These are phyloP conservation scores for Umimayanthus kanabou DNA, from an alignment of 92 coral and sea anemone genomes.

Conservation along the genomic window DNA sequence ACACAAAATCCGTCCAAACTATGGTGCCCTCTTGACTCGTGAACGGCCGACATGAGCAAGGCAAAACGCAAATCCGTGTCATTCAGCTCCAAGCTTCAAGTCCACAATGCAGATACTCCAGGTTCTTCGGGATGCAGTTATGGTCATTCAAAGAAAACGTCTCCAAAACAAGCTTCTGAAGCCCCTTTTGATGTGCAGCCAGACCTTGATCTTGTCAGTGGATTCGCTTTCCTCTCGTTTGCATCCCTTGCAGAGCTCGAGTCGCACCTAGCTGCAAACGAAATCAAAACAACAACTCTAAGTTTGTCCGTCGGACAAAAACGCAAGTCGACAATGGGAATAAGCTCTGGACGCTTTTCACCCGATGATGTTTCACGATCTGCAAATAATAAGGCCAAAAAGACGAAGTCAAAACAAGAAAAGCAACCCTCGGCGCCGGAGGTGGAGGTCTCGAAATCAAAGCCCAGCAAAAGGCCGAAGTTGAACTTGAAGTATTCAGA, in stretches of 20 bases:
- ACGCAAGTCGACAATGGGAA: slow-evolving; percentile 33
- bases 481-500: slow-evolving; percentile 16
- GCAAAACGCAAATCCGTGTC: slow-evolving; percentile 26
- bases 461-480: background rate
- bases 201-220: slow-evolving; percentile 80
- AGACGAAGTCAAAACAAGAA: background rate
- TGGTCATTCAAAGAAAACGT: slow-evolving; percentile 48
- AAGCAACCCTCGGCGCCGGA: background rate
- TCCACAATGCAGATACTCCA: slow-evolving; percentile 42
- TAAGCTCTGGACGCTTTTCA: background rate
- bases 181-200: slow-evolving; percentile 47
- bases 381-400: slow-evolving; percentile 27
- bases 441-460: background rate
- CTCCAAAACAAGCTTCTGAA: slow-evolving; percentile 46
- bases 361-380: background rate
- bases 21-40: background rate
- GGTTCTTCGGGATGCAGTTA: slow-evolving; percentile 39
- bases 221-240: slow-evolving; percentile 83
- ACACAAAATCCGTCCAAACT: background rate
- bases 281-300: slow-evolving; percentile 57
- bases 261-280: slow-evolving; percentile 74
- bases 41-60: slow-evolving; percentile 19
- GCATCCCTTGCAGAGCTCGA: slow-evolving; percentile 69
- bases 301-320: slow-evolving; percentile 72
- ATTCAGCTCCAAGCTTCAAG: slow-evolving; percentile 25